These are phyloP conservation scores for Julus scandinavius DNA, from an alignment of 2,888 invertebrate genomes.

Conservation along the genomic window DNA sequence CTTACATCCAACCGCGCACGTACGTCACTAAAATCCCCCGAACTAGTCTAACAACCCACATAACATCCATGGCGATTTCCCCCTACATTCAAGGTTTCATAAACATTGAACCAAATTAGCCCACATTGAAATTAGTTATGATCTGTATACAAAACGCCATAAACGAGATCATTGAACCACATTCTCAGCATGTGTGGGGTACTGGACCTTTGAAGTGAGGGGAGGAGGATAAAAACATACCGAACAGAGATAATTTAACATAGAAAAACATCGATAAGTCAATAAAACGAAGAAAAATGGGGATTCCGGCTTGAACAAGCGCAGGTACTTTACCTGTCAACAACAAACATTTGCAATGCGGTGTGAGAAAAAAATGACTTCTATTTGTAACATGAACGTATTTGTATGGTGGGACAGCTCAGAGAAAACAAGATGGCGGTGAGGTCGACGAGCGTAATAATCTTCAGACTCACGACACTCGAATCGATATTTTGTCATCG, in stretches of 20 bases:
- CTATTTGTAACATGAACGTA: background rate
- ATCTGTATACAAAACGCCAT: background rate
- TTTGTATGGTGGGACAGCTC: background rate
- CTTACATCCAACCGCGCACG: too few relatives aligned
- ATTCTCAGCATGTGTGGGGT: background rate
- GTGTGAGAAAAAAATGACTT: background rate
- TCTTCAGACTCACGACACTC: background rate
- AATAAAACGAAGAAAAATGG: conserved; percentile 38
- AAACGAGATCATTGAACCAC: conserved; percentile 20
- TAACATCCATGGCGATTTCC: too few relatives aligned
- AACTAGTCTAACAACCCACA: too few relatives aligned
- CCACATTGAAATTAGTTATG: background rate
- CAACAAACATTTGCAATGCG: conserved; percentile 15
- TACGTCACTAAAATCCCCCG: too few relatives aligned
- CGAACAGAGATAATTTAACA: background rate
- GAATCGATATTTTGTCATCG: conserved; percentile 21
- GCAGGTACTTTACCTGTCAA: conserved; percentile 42
- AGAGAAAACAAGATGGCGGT: background rate
- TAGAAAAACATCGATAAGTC: conserved; percentile 23
- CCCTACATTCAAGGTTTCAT: background rate
- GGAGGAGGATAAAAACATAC: background rate
- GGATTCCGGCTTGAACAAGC: background rate
- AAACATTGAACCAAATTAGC: background rate
- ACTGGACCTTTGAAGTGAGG: background rate
- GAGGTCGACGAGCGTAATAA: background rate